These are phyloP conservation scores for Holothuria scabra DNA, from an alignment of 53 echinoderm and acorn worm species.

Conservation along the genomic window DNA sequence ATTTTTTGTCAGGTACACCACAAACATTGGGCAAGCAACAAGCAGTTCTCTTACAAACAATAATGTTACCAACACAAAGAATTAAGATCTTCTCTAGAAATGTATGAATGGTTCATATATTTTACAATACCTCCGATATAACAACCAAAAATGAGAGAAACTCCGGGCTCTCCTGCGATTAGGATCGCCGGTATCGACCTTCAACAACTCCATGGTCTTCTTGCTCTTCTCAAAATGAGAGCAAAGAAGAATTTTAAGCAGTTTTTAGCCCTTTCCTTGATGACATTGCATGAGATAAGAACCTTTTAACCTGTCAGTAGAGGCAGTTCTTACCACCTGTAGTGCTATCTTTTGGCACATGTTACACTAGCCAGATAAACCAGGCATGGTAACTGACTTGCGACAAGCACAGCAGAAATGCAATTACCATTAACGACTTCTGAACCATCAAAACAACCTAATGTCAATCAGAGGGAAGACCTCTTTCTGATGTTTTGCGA, in stretches of 20 bases:
- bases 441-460: too few relatives aligned
- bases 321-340: too few relatives aligned
- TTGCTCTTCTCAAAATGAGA: not conserved
- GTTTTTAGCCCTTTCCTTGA: too few relatives aligned
- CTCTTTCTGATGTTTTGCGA: too few relatives aligned
- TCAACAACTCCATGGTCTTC: conserved; percentile 24
- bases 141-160: conserved; percentile 37
- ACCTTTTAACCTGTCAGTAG: conserved; percentile 35
- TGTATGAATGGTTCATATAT: not conserved
- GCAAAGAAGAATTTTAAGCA: not conserved
- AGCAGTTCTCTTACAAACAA: too few relatives aligned
- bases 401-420: not conserved
- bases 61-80: too few relatives aligned
- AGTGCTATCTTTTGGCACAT: not conserved
- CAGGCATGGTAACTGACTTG: conserved; percentile 1
- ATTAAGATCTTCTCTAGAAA: too few relatives aligned
- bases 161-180: conserved; percentile 33
- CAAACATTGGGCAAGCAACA: too few relatives aligned
- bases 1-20: too few relatives aligned
- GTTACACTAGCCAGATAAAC: not conserved
- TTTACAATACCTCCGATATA: conserved; percentile 10
- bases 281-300: not conserved
- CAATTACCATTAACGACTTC: too few relatives aligned
- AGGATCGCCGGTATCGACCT: conserved; percentile 6
- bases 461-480: too few relatives aligned